Evolutionary conservation across 2,888 invertebrate genomes (phyloP).

Genomic region (Drosophila colorata): DNA sequence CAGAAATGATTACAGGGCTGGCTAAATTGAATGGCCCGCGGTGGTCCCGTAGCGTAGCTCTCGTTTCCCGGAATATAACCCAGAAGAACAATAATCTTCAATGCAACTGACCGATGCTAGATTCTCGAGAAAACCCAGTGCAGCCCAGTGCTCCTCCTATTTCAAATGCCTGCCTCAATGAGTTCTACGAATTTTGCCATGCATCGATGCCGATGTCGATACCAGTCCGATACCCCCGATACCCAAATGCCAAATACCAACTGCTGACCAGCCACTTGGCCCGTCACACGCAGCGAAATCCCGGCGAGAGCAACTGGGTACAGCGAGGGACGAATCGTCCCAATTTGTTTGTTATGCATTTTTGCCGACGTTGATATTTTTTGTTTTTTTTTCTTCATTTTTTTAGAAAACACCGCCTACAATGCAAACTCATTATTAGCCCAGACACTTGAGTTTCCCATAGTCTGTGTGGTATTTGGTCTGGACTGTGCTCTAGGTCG

Average conservation of each 20-base stretch:
- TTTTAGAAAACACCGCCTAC: slow-evolving; percentile 60
- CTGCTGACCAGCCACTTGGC: slow-evolving; percentile 46
- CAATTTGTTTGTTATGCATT: slow-evolving; percentile 61
- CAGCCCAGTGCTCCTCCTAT: slow-evolving; percentile 53
- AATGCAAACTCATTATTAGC: slow-evolving; percentile 71
- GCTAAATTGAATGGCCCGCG: slow-evolving; percentile 49
- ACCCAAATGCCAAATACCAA: slow-evolving; percentile 20
- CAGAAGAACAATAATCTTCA: slow-evolving; percentile 31
- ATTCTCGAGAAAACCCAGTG: slow-evolving; percentile 46
- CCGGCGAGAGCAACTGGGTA: no score
- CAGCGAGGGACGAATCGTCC: slow-evolving; percentile 25
- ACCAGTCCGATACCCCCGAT: slow-evolving; percentile 5
- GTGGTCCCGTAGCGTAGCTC: slow-evolving; percentile 36
- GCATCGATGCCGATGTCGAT: slow-evolving; percentile 45
- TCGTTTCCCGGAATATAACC: slow-evolving; percentile 41
- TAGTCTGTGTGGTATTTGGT: slow-evolving; percentile 40
- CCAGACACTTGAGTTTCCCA: slow-evolving; percentile 66
- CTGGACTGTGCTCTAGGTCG: slow-evolving; percentile 18
- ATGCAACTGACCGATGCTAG: slow-evolving; percentile 52
- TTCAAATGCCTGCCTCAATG: slow-evolving; percentile 72
- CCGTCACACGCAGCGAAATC: slow-evolving; percentile 43
- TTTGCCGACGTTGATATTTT: slow-evolving; percentile 28
- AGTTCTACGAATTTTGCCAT: slow-evolving; percentile 73
- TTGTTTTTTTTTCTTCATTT: slow-evolving; percentile 15
- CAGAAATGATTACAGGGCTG: slow-evolving; percentile 74